Evolutionary conservation across 2,797 vertebrate genomes (phyloP).

Genomic region (Pseudomugil tenellus): DNA sequence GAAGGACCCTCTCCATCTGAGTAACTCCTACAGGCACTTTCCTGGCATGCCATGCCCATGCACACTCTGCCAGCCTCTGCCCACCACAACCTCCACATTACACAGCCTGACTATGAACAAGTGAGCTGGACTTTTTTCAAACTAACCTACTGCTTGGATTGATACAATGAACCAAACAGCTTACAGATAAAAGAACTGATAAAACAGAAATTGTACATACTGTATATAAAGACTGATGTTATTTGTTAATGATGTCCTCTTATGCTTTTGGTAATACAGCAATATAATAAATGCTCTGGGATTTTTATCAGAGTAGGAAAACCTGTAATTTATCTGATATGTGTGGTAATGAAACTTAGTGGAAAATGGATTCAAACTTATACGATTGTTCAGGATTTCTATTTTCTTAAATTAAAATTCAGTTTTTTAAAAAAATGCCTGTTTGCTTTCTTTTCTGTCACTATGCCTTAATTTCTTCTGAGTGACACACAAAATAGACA

Average conservation of each 20-base stretch:
- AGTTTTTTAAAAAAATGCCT: constrained; percentile 54
- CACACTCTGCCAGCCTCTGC: constrained; percentile 83
- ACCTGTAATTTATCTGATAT: constrained; percentile 73
- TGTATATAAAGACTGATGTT: constrained; percentile 78
- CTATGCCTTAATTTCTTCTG: neutral
- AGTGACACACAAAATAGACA: neutral
- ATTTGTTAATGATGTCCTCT: constrained; percentile 59
- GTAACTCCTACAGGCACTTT: constrained; percentile 81
- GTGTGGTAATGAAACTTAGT: constrained; percentile 51
- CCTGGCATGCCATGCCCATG: constrained; percentile 85
- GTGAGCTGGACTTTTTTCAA: constrained; percentile 61
- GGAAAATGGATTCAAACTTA: constrained; percentile 52
- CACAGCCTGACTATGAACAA: constrained; percentile 82
- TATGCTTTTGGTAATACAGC: constrained; percentile 52
- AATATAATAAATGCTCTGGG: constrained; percentile 57
- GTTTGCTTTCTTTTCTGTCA: constrained; percentile 26
- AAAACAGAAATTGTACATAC: constrained; percentile 66
- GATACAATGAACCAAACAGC: constrained; percentile 18
- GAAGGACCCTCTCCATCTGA: constrained; percentile 80
- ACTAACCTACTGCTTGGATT: constrained; percentile 35
- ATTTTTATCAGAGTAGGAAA: constrained; percentile 58
- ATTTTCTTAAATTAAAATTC: constrained; percentile 84
- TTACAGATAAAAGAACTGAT: constrained; percentile 31
- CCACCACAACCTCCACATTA: constrained; percentile 75
- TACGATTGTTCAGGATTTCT: constrained; percentile 66